A percentile compares a stretch with the other conserved stretches of the same genome.
These are phyloP conservation scores for Chromoteleia sp. DNA, from an alignment of 2,888 invertebrate species.

Conservation along the genomic window DNA sequence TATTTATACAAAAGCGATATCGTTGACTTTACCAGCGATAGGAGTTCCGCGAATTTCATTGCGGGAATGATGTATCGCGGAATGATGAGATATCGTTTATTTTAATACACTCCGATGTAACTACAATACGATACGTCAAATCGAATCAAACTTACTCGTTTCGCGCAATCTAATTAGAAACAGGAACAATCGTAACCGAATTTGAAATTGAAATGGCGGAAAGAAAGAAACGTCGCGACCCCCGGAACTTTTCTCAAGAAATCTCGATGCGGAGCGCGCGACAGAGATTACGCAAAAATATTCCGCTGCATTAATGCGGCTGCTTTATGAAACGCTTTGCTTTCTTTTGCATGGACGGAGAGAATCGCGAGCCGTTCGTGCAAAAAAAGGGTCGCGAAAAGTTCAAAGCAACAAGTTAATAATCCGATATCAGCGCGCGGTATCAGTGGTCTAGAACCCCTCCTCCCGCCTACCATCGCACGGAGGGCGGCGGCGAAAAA, in stretches of 20 bases:
- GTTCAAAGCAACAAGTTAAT: conserved; percentile 49
- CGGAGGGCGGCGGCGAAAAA: background rate
- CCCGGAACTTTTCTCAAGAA: conserved; percentile 2
- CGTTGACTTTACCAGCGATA: conserved; percentile 7
- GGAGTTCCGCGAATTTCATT: conserved; percentile 15
- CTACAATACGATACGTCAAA: too few species aligned
- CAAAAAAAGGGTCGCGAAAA: conserved; percentile 9
- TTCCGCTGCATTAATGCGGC: conserved; percentile 21
- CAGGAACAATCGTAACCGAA: background rate
- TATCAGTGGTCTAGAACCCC: background rate
- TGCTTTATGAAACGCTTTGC: conserved; percentile 16
- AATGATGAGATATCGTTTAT: too few species aligned
- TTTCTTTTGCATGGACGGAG: conserved; percentile 1
- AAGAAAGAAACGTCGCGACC: conserved; percentile 2
- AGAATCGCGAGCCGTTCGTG: background rate
- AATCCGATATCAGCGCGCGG: conserved; percentile 17
- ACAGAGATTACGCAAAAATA: conserved; percentile 31
- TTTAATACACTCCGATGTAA: too few species aligned
- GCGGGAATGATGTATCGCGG: background rate
- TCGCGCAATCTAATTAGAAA: background rate
- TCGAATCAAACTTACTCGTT: too few species aligned
- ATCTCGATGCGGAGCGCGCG: conserved; percentile 11
- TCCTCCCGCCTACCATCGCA: background rate
- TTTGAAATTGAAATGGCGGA: conserved; percentile 8
- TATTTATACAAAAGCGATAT: conserved; percentile 17